phyloP scores from a whole-genome alignment of 1,140 invertebrate species.

The Pectinophora gossypiella region DNA sequence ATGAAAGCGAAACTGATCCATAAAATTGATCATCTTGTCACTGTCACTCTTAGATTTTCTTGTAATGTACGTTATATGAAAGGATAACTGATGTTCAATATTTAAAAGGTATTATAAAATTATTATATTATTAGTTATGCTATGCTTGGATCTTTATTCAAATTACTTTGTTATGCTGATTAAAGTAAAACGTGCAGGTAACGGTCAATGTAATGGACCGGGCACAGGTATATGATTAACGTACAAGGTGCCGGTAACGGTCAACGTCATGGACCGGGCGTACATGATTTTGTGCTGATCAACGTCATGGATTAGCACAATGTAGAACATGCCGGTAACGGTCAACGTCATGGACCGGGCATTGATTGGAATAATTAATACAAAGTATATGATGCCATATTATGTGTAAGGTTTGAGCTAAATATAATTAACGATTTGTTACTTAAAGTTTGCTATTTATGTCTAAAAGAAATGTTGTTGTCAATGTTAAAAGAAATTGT shows the following conservation, averaged over 20 bases:
- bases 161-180: no score
- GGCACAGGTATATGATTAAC: no score
- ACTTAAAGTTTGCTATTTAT: neutral
- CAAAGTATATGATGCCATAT: neutral
- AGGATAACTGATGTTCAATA: no score
- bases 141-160: no score
- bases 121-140: no score
- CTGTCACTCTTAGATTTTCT: neutral
- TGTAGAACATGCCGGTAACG: neutral
- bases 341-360: constrained; percentile 1
- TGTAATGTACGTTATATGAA: no score
- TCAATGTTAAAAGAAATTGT: no score
- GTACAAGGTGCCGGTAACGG: neutral
- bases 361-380: neutral
- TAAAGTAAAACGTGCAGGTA: no score
- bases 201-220: neutral
- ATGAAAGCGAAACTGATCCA: neutral
- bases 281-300: no score
- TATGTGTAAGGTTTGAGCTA: neutral
- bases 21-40: constrained; percentile 5
- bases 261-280: constrained; percentile 1
- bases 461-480: neutral
- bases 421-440: neutral
- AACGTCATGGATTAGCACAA: neutral
- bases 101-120: no score